Evolutionary conservation across 2,113 vertebrate species (phyloP), one percentile per base, ranked within the genome.

Genomic region (Mellivora capensis): DNA sequence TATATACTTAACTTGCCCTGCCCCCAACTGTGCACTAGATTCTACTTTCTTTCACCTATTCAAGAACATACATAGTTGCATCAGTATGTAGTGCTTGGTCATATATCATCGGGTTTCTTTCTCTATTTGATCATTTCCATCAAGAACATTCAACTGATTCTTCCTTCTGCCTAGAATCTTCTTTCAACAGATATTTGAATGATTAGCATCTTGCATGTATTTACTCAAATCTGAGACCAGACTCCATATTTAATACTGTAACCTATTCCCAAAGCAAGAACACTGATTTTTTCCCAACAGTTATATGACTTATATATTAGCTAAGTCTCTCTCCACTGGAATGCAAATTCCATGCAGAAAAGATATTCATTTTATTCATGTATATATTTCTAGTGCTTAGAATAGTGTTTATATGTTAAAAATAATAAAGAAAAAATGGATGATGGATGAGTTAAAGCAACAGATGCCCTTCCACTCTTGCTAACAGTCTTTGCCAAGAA

Each of bases 401-500:
- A 91, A 94, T 80, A 72, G 31, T 79, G 9, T 62, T 47, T 93
- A 12, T 44, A 49, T 93, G 25, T 64, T 88, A 54, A 29, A 59
- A 90, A 79, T 69, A 67, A 81, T 59, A 67, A 88, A 59, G 62
- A 92, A 82, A 57, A 82, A 87, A 82, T 61, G 3, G 27, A 82
- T 52, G 57, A 20, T 85, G 61, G 64, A 77, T 47, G 34, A 15
- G 57, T 82, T 72, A 82, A 72, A 76, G 71, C 82, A 94, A 81
- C 91, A 93, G 76, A 93, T 77, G 94, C 29, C 42, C 39, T 93
- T 96, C 29, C 21, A 52, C 18, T 92, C 72, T 72, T 91, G 86
- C 47, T 82, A 93, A 80, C 64, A 93, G 2, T 49, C 23, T 80
- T 71, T 87, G 91, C 93, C 97, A 96, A 95, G 61, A 25, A 74